Evolutionary conservation across 2,797 vertebrate genomes (phyloP).

Genomic region (Threskiornis aethiopicus): DNA sequence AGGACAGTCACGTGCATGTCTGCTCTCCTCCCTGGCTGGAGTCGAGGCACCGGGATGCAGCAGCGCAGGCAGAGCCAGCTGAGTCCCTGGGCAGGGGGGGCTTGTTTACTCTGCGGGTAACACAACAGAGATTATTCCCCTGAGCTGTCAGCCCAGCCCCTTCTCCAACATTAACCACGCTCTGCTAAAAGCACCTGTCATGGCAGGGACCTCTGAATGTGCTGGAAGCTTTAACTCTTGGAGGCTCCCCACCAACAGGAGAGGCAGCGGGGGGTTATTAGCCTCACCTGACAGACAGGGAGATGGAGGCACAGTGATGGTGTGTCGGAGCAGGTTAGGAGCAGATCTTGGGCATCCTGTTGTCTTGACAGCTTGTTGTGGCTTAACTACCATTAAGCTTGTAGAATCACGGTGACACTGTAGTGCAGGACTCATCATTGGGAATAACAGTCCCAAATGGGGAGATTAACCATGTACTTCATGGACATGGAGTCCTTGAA

Average conservation of each 20-base stretch:
- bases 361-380: not conserved
- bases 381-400: not conserved
- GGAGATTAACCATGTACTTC: not conserved
- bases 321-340: not conserved
- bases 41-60: not conserved
- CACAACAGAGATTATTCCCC: not conserved
- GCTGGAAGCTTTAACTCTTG: not conserved
- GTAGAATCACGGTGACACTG: rapidly evolving
- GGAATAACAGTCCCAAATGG: not conserved
- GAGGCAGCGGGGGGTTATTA: not conserved
- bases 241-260: not conserved
- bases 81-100: not conserved
- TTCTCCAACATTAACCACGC: not conserved
- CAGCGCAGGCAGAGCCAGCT: not conserved
- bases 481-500: not conserved
- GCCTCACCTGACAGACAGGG: not conserved
- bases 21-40: not conserved
- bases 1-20: rapidly evolving
- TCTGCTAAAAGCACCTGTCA: not conserved
- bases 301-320: not conserved
- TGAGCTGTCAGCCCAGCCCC: not conserved
- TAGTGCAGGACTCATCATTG: not conserved
- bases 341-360: not conserved
- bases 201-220: not conserved
- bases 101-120: not conserved